Evolutionary conservation across 2,888 invertebrate species (phyloP).

Genomic region (Lasiommata megera): DNA sequence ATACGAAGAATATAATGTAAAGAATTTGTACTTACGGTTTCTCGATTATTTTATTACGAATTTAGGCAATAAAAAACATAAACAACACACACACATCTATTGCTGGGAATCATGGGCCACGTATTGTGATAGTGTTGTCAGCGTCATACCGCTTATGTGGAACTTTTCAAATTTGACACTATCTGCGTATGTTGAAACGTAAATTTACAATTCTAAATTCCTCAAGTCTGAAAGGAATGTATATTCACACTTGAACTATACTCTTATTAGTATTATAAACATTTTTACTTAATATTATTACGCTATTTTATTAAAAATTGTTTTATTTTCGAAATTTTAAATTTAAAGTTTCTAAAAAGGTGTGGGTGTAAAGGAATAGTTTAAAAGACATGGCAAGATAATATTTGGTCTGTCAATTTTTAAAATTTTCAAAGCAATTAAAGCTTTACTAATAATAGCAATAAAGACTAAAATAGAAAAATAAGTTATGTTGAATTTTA

Average conservation of each 20-base stretch:
- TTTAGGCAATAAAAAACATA: conserved; percentile 71
- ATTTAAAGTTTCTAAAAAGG: not conserved
- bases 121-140: conserved; percentile 76
- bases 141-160: conserved; percentile 70
- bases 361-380: conserved; percentile 4
- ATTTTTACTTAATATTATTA: not conserved
- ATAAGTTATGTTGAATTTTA: too few species aligned
- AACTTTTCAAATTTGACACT: conserved; percentile 64
- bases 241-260: too few species aligned
- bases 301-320: not conserved
- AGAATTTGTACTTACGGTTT: conserved; percentile 63
- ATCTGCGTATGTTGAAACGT: conserved; percentile 48
- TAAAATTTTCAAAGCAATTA: not conserved
- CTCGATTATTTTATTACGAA: conserved; percentile 49
- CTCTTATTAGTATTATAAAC: not conserved
- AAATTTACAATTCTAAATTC: not conserved
- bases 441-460: not conserved
- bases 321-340: not conserved
- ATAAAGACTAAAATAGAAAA: conserved; percentile 2
- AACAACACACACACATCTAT: conserved; percentile 68
- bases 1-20: conserved; percentile 24
- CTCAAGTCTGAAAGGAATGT: too few species aligned
- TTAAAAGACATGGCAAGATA: conserved; percentile 17
- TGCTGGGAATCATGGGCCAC: conserved; percentile 71
- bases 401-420: conserved; percentile 11